phyloP scores from a whole-genome alignment of 2,113 vertebrate genomes.

The Nibea albiflora region DNA sequence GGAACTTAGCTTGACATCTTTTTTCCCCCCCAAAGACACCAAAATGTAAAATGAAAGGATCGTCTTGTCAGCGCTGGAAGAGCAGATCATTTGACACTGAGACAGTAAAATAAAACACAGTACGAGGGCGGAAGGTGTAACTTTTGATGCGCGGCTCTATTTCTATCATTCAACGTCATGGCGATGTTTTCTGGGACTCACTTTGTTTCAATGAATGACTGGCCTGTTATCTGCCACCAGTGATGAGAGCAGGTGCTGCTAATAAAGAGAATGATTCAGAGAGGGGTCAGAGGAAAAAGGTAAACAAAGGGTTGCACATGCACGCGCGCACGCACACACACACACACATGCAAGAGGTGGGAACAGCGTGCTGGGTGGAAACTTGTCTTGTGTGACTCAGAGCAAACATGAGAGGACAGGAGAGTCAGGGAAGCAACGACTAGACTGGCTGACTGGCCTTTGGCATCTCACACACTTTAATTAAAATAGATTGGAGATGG shows the following conservation, averaged over 20 bases:
- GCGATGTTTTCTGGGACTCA: neutral
- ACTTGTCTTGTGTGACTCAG: conserved; percentile 61
- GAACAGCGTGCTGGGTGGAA: conserved; percentile 15
- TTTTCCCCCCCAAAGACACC: neutral
- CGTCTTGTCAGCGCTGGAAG: neutral
- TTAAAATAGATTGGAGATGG: conserved; percentile 77
- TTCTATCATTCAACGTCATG: neutral
- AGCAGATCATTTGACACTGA: neutral
- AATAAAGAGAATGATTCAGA: conserved; percentile 13
- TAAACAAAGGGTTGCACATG: conserved; percentile 9
- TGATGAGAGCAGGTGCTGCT: neutral
- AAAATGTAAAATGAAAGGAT: neutral
- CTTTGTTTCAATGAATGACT: neutral
- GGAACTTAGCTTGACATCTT: neutral
- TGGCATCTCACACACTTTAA: conserved; percentile 79
- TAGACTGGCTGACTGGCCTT: conserved; percentile 65
- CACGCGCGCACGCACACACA: no score
- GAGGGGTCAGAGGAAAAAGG: neutral
- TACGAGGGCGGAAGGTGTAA: no score
- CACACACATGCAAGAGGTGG: neutral
- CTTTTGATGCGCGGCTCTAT: neutral
- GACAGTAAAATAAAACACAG: neutral
- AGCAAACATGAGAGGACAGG: conserved; percentile 69
- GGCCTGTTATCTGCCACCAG: neutral
- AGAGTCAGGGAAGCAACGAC: conserved; percentile 50